Percentiles rank a stretch among this genome's conserved stretches.
These are phyloP conservation scores for Rhadinocentrus ornatus DNA, from an alignment of 2,797 vertebrate genomes.

Conservation along the genomic window DNA sequence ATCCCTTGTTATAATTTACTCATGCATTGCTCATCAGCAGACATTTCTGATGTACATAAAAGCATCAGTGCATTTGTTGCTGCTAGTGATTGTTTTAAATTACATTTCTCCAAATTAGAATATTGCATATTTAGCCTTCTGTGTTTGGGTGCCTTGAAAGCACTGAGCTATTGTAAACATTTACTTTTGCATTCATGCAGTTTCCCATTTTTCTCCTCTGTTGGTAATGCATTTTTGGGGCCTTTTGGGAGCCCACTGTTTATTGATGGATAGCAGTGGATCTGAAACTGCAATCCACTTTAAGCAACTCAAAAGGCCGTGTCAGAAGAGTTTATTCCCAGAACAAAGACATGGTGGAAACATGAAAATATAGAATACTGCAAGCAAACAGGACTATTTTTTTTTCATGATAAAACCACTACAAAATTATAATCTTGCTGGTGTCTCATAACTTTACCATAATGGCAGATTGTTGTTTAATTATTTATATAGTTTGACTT, in stretches of 20 bases:
- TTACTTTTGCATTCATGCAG: conserved; percentile 40
- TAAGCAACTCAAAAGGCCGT: conserved; percentile 27
- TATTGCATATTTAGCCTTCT: conserved; percentile 13
- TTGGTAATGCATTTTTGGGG: conserved; percentile 35
- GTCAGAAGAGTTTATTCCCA: conserved; percentile 26
- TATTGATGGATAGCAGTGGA: conserved; percentile 38
- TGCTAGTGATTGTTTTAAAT: conserved; percentile 19
- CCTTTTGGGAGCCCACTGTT: conserved; percentile 36
- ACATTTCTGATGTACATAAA: conserved; percentile 5
- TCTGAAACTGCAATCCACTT: conserved; percentile 45
- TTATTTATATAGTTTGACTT: not conserved
- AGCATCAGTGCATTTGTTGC: conserved; percentile 9
- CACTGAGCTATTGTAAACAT: conserved; percentile 35
- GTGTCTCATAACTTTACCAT: conserved; percentile 6
- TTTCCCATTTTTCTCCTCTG: conserved; percentile 22
- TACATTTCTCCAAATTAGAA: not conserved
- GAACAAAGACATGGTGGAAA: conserved; percentile 48
- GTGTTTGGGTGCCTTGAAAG: conserved; percentile 29
- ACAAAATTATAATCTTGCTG: conserved; percentile 16
- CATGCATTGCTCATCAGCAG: not conserved
- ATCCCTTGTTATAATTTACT: not conserved
- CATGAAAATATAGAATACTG: conserved; percentile 23
- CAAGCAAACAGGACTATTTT: conserved; percentile 5
- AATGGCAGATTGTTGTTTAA: not conserved
- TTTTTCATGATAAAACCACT: conserved; percentile 20